Evolutionary conservation across 1,140 invertebrate genomes (phyloP), one percentile per base, ranked within the genome.

Genomic region (Ceratina calcarata): DNA sequence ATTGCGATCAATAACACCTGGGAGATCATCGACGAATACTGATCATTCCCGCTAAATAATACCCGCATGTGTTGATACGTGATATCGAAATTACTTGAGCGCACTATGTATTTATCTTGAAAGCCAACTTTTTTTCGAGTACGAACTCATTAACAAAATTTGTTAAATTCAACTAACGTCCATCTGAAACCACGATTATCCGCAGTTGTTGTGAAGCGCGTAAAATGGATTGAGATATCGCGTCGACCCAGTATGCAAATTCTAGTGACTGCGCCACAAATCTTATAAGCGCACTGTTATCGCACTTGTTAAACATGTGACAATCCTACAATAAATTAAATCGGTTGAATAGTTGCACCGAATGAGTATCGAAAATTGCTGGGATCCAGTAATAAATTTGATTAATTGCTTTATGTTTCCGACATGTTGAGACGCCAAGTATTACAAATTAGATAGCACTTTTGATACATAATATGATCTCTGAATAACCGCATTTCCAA

Each of bases 171-270:
- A n/a, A n/a, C 18, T 57, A 57, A 16, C 1, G 55, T 57, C 18
- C 3, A 10, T 10, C 37, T 16, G 55, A 3, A 57, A 16, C 15
- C 55, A 16, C 37, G 10, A 45, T 45, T 45, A 45, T 45, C 10
- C 37, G 37, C 3, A 51, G 16, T 64, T 24, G 62, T 62, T 78
- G 58, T 64, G n/a, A 62, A 22, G 7, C 22, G 8, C 49, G 58
- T 45, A 45, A 45, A 45, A 10, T 45, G 37, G 10, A 71, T 71
- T 78, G 53, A 78, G 68, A 64, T 64, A 78, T 72, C 76, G 20
- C 32, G 49, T 27, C 76, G 37, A 72, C 68, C 68, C 27, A 72
- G 49, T 71, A 71, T 72, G 76, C 76, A 78, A 72, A 78, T 78
- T 15, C 51, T 37, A 45, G 20, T n/a, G 49, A 58, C 20, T 22